Evolutionary conservation across 2,888 invertebrate species (phyloP), one percentile per base, ranked within the genome.

Genomic region (Hirtodrosophila duncani): DNA sequence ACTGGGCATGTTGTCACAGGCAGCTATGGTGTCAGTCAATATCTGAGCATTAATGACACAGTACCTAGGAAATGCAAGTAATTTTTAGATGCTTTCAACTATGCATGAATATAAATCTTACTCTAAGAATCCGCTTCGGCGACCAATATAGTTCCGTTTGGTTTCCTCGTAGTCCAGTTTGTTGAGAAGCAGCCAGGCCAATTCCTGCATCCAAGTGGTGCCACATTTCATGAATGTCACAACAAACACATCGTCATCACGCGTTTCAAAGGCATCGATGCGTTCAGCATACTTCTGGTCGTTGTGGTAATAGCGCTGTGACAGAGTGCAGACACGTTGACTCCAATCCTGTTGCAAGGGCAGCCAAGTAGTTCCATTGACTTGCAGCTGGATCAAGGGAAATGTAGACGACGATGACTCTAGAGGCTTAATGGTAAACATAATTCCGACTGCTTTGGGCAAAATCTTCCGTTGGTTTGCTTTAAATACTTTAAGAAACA

Each of bases 201-300:
- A 26, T 37, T 79, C 81, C 30, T 72, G 63, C 52, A 68, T 72
- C 79, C 78, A 78, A 18, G 75, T 75, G 0, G 77, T 72, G n/a
- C 81, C 81, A 43, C 57, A 38, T 26, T 71, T 75, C n/a, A 67
- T 58, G 23, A 58, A 59, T 2, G 74, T 63, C 5, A 68, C 63
- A 3, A 78, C 52, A 46, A 58, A 79, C 7, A 78, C 63, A 29
- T 79, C 75, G 33, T 60, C 63, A 0, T 59, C 39, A 3, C 59
- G 57, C 0, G 80, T 63, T 43, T 63, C 42, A 10, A 81, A 68
- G 14, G 64, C 53, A 16, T 45, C 31, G 6, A 75, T 42, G 6
- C 42, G 41, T 4, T 45, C 9, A 1, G 18, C 26, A 18, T 33
- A 45, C 6, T 1, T 34, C n/a, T 2, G 24, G 38, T n/a, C n/a